These are phyloP conservation scores for Gavialis gangeticus DNA, from an alignment of 2,113 vertebrate species.

Conservation along the genomic window DNA sequence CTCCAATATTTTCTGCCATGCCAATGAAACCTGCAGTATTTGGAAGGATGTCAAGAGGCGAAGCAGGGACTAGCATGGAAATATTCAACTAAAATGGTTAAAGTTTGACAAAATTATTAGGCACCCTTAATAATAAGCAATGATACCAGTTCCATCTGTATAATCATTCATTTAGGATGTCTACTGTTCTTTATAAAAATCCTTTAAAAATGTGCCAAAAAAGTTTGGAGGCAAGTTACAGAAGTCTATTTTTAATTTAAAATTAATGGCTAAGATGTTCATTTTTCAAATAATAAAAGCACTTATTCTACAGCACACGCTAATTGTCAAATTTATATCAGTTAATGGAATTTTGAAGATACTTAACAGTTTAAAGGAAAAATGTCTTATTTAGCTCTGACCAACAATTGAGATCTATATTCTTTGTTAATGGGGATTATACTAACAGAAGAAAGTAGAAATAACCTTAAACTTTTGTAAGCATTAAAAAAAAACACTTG, in stretches of 20 bases:
- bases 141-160: not conserved
- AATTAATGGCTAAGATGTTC: slow-evolving; percentile 13
- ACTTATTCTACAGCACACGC: not conserved
- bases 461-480: slow-evolving; percentile 22
- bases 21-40: too few species aligned
- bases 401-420: slow-evolving; percentile 2
- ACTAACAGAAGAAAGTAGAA: slow-evolving; percentile 11
- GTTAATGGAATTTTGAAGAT: slow-evolving; percentile 48
- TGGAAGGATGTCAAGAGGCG: too few species aligned
- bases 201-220: not conserved
- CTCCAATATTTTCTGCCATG: too few species aligned
- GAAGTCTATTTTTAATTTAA: slow-evolving; percentile 33
- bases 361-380: slow-evolving; percentile 35
- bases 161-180: not conserved
- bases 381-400: not conserved
- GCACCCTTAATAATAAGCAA: not conserved
- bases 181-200: not conserved
- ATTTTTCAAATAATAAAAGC: slow-evolving; percentile 39
- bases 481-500: not conserved
- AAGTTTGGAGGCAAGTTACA: not conserved
- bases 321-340: slow-evolving; percentile 56
- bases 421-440: slow-evolving; percentile 11
- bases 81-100: not conserved
- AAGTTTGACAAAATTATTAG: slow-evolving; percentile 18
- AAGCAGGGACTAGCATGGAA: too few species aligned